Conservation (phyloP, 2,888 invertebrate species). For the Stictocephala bisonia region DNA sequence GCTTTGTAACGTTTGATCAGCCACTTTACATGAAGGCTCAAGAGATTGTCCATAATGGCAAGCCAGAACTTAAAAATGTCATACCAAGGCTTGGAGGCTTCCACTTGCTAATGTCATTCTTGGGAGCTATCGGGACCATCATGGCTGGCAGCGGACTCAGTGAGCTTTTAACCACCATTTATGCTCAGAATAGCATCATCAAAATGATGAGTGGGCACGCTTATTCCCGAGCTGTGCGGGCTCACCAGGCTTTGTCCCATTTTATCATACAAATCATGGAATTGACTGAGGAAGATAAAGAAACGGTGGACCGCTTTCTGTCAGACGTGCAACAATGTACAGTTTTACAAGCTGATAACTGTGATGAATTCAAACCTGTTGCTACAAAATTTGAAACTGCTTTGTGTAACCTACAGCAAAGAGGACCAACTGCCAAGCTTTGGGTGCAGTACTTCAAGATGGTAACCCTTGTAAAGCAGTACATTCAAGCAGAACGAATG, state of each 20-base stretch:
- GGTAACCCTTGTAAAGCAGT: slow-evolving; percentile 23
- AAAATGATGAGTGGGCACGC: slow-evolving; percentile 61
- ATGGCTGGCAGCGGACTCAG: slow-evolving; percentile 64
- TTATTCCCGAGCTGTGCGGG: slow-evolving; percentile 59
- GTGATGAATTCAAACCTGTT: slow-evolving; percentile 4
- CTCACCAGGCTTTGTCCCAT: slow-evolving; percentile 48
- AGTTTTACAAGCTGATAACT: too few species aligned
- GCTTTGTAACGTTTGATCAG: slow-evolving; percentile 61
- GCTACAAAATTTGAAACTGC: neutral
- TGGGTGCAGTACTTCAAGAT: slow-evolving; percentile 43
- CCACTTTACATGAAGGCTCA: slow-evolving; percentile 61
- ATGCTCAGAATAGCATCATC: slow-evolving; percentile 59
- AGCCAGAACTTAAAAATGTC: slow-evolving; percentile 47
- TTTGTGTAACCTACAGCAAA: neutral
- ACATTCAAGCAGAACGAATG: slow-evolving; percentile 43
- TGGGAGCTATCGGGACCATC: slow-evolving; percentile 61
- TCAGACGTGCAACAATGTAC: too few species aligned
- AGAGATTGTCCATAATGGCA: slow-evolving; percentile 58
- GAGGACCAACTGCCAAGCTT: slow-evolving; percentile 30
- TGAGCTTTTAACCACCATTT: slow-evolving; percentile 59
- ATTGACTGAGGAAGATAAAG: neutral
- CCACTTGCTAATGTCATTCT: slow-evolving; percentile 62
- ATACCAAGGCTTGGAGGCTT: slow-evolving; percentile 61
- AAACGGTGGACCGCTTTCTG: neutral
- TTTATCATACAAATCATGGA: neutral